Base-by-base conservation (phyloP, 2,113 vertebrate species). In the Zootoca vivipara region DNA sequence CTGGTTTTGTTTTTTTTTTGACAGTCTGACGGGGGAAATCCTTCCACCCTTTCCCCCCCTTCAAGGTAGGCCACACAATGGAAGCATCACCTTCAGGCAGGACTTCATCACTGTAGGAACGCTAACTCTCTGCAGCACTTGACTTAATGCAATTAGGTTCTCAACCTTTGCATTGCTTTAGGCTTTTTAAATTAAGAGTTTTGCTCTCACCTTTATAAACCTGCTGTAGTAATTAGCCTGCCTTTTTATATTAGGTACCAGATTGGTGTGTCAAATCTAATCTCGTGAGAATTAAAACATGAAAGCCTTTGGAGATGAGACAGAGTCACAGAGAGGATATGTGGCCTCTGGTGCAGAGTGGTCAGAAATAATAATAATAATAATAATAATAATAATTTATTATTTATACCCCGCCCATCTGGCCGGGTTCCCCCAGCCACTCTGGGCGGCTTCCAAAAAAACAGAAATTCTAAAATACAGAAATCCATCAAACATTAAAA, bases 191-290 rank as follows among this genome's bases (percentile, higher is more conserved):
- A 62, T 62, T 20, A 62, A 92, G 91, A 93, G 91, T 93, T 93
- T 92, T 93, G 85, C 91, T 94, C 92, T 95, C 91, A 69, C 88
- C 95, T 56, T 64, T 92, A 93, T 92, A 93, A 94, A 92, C 87
- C 90, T 93, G 89, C 87, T 91, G 92, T 94, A 92, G 94, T 94
- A 95, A 95, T 96, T 96, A 93, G 93, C 82, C 83, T 93, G 83
- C 83, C 52, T 62, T 93, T 91, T 93, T 90, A 85, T 90, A 92
- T 90, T 84, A 82, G 78, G 89, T 89, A 83, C 86, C 93, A 58
- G 58, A 90, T 94, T 92, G 83, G 46, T 87, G 91, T 85, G 78
- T 93, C 77, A 78, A 87, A 89, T 94, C 78, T 87, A 89, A 92
- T 92, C 86, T 85, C 79, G 83, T 93, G 85, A 93, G 90, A 93